These are phyloP conservation scores for Drosophila gaucha DNA, from an alignment of 2,888 invertebrate genomes.

Conservation along the genomic window DNA sequence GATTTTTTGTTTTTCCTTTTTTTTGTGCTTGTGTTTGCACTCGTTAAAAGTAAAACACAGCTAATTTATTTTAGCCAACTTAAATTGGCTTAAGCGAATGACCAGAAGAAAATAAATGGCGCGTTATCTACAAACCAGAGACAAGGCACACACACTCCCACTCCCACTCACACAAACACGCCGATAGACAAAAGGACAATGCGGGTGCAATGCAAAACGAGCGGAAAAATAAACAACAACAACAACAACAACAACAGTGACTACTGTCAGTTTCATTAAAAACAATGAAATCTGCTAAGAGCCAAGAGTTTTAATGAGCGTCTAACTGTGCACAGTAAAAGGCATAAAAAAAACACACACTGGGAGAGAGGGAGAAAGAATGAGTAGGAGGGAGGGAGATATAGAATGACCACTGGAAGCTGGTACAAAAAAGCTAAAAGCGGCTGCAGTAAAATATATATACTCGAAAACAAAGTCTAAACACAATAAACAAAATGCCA, in stretches of 20 bases:
- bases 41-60: slow-evolving; percentile 70
- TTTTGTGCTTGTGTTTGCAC: slow-evolving; percentile 22
- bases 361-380: too few relatives aligned
- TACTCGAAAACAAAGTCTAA: slow-evolving; percentile 74
- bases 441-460: slow-evolving; percentile 70
- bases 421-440: slow-evolving; percentile 50
- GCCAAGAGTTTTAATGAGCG: slow-evolving; percentile 77
- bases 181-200: slow-evolving; percentile 35
- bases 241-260: slow-evolving; percentile 30
- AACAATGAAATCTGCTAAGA: slow-evolving; percentile 81
- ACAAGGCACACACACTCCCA: slow-evolving; percentile 16
- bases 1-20: slow-evolving; percentile 10
- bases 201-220: slow-evolving; percentile 70
- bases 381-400: background rate
- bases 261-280: slow-evolving; percentile 77
- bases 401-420: slow-evolving; percentile 35
- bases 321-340: slow-evolving; percentile 58
- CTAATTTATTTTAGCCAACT: slow-evolving; percentile 78
- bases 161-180: slow-evolving; percentile 24
- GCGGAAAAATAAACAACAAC: slow-evolving; percentile 28
- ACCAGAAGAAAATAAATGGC: slow-evolving; percentile 75
- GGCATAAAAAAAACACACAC: slow-evolving; percentile 33
- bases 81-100: slow-evolving; percentile 79
- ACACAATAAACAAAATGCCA: slow-evolving; percentile 77
- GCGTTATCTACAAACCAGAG: slow-evolving; percentile 68